Base-by-base conservation (phyloP, 64 coral and sea anemone species). In the Hydrozoanthus tunicans region DNA sequence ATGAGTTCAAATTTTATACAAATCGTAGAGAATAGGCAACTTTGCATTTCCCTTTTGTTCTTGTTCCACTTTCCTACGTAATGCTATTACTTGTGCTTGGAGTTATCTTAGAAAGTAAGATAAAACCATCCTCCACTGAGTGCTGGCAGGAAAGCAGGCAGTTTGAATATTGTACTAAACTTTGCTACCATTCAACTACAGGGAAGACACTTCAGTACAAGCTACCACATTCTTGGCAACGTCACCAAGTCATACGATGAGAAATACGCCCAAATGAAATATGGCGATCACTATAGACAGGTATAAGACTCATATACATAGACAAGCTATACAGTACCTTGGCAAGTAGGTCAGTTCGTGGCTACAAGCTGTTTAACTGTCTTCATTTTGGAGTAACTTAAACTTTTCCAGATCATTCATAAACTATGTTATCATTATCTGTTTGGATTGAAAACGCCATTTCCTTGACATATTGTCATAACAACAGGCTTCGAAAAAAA, bases 211-310 rank as follows among this genome's bases (percentile, higher is more conserved):
- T 96, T 96, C 55, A 79, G 88, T 53, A 89, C 91, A 6, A 89
- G 95, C 17, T 86, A 96, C 86, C 95, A 89, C 82, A 89, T 96
- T 78, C 78, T 96, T 6, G 95, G 95, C 9, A 93, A 93, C 73
- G 25, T 79, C 24, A 83, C 89, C 8, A 81, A 81, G 53, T 89
- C 92, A 13, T 91, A 89, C 54, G 95, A 96, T 78, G 92, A 58
- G 25, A 96, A 96, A 71, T 96, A 96, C 79, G 88, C 92, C 58
- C 92, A 96, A 65, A 96, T 96, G 95, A 93, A 67, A 23, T 96
- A 96, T 93, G 95, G 95, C 3, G 95, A 91, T 2, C 94, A 93
- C 64, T 96, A 96, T 62, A 89, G 94, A 56, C 93, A 96, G 89
- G 94, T 93, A 68, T 25, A 26, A 56, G 65, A 56, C 58, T 43